Base-by-base conservation (phyloP, 2,888 invertebrate species). In the Trichopoda pennipes region DNA sequence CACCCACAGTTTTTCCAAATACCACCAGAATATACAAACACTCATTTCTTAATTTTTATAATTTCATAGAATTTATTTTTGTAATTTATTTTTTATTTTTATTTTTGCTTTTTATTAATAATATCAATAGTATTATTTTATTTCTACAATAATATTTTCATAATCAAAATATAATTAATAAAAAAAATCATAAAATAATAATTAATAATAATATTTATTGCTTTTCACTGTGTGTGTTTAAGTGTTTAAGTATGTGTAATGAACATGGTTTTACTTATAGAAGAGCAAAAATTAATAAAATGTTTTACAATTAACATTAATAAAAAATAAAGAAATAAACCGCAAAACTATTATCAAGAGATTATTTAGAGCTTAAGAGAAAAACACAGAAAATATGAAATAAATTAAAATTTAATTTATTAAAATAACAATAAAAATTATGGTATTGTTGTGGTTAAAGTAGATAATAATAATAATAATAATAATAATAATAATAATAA, bases 71-170 rank as follows among this genome's bases (percentile, higher is more conserved):
- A 42, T 68, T 75, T 60, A 75, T 75, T 75, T 68, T 28, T 51
- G 66, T 55, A 49, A 44, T 6, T 32, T 38, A 53, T 42, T 35
- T 38, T 8, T 38, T 38, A 12, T 28, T 35, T 60, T 51, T 23
- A 12, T 17, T 51, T 0, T 66, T 35, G 23, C 9, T 16, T 28
- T 61, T 66, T 53, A 19, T 23, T 70, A 38, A 63, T 47, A 38
- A 12, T n/a, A n/a, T n/a, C n/a, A n/a, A n/a, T n/a, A n/a, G n/a
- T n/a, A n/a, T n/a, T n/a, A n/a, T n/a, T n/a, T n/a, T n/a, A n/a
- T n/a, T n/a, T n/a, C 70, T 77, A 77, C 63, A 70, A 63, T 56
- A 38, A 70, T 70, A 63, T 77, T 61, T 76, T 69, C 7, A 58
- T 77, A 77, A 53, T 69, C 17, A 66, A 61, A 53, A 61, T 61